Evolutionary conservation across 2,113 vertebrate genomes (phyloP), one percentile per base, ranked within the genome.

Genomic region (Axis porcinus): DNA sequence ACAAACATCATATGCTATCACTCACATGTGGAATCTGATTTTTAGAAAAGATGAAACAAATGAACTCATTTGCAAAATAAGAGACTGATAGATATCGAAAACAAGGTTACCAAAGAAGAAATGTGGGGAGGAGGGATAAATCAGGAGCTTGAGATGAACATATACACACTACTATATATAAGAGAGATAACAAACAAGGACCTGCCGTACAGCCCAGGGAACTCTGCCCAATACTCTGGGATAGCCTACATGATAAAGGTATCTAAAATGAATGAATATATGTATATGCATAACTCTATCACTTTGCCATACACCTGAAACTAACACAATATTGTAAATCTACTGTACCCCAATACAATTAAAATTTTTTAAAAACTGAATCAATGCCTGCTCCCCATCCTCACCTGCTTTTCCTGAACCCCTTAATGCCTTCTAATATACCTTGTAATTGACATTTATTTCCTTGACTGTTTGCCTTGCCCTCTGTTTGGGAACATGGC

Each of bases 281-380:
- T 54, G 7, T 40, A 40, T 36, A 25, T 82, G 50, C 54, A 8
- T 36, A 82, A 82, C 47, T 82, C 50, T n/a, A 82, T 82, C 79
- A n/a, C 50, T n/a, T 82, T 82, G 47, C 79, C 6, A 2, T 82
- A 82, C 33, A 54, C 50, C 19, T 5, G 50, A n/a, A 81, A 82
- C 79, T 82, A 52, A 81, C 30, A 52, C 47, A 82, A 54, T 17
- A 82, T 23, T n/a, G 33, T n/a, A 82, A 54, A 82, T 82, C 50
- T n/a, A 82, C 50, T 82, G 5, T n/a, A 14, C 11, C 5, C 19
- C 33, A 54, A n/a, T n/a, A 82, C 54, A 82, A n/a, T 50, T 19
- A 50, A 50, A 50, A 50, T 6, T 16, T 0, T 0, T 2, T 1
- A 19, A 78, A 74, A 57, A 82, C 6, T 0, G 7, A 89, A 89